These are phyloP conservation scores for Acanthosepion pharaonis DNA, from an alignment of 2,888 invertebrate species.

Conservation along the genomic window DNA sequence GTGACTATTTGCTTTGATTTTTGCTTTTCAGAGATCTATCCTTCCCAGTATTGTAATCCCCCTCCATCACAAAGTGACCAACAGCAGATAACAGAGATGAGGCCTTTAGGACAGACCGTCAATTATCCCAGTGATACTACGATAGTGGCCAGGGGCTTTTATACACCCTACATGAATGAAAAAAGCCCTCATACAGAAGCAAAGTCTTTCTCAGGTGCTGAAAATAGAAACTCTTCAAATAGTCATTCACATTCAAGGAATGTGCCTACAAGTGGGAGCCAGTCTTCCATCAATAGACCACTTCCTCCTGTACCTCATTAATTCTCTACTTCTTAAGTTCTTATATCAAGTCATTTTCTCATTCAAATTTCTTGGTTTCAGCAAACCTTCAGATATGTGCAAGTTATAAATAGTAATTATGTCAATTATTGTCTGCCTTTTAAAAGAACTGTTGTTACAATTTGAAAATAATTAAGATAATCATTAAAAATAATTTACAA, in stretches of 20 bases:
- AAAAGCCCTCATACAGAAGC: not conserved
- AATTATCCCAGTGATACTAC: not conserved
- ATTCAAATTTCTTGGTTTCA: not conserved
- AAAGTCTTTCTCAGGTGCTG: slow-evolving; percentile 33
- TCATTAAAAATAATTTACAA: not conserved
- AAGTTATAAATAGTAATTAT: not conserved
- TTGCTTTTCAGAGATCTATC: not conserved
- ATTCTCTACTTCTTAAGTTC: not conserved
- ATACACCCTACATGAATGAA: slow-evolving; percentile 12
- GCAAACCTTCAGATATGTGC: not conserved
- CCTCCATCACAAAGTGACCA: not conserved
- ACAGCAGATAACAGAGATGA: not conserved
- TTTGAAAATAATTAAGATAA: not conserved
- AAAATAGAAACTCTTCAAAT: not conserved
- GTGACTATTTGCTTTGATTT: not conserved
- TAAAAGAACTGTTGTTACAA: not conserved
- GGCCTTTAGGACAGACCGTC: not conserved
- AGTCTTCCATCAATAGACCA: slow-evolving; percentile 10
- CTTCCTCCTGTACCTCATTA: slow-evolving; percentile 13
- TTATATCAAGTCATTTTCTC: not conserved
- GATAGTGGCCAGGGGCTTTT: not conserved
- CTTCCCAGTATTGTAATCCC: not conserved
- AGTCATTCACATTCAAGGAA: not conserved
- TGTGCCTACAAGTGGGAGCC: not conserved
- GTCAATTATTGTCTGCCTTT: not conserved